Evolutionary conservation across 2,888 invertebrate genomes (phyloP), one percentile per base, ranked within the genome.

Genomic region (Lissocephala sabroskyi): DNA sequence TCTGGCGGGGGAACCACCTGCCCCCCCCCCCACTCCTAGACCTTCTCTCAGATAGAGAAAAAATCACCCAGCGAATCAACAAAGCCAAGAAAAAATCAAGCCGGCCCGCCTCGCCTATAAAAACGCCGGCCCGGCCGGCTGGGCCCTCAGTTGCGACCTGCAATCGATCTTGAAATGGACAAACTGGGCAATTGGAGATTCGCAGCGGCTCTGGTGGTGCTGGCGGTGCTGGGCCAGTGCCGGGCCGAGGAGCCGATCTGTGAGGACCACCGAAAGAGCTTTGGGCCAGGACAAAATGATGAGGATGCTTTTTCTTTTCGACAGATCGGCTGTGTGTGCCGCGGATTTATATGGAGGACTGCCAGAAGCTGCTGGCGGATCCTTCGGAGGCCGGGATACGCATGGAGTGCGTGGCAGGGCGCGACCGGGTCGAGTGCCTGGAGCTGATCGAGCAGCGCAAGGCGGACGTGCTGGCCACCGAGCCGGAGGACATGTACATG

Each of bases 401-500:
- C 11, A 92, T 93, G 91, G 86, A 89, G 56, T 93, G 93, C 82
- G 86, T 92, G 10, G 83, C 90, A 1, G 92, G 91, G 1, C 88
- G 92, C 67, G 93, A 93, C 85, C 89, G 92, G 2, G 66, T 83
- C 41, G 81, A 82, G 26, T 96, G 96, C 76, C 87, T 95, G 68
- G 87, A 89, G 52, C 88, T 89, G 81, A 90, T 96, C 6, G 90
- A 92, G 56, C 87, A 89, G 61, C 88, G 91, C 17, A 88, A 91
- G 75, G 95, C 95, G 0, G 96, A 96, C 81, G 88, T 95, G 47
- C 89, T 92, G 18, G 90, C 91, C 5, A 90, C 92, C 1, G 95
- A 95, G 78, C 94, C 96, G 2, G 95, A 95, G 73, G 94, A 95
- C 75, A 93, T 95, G 89, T 95, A 94, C 81, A 89, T 95, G 35